These are phyloP conservation scores for Heterohyrax brucei DNA, from an alignment of 2,797 vertebrate genomes.

Conservation along the genomic window DNA sequence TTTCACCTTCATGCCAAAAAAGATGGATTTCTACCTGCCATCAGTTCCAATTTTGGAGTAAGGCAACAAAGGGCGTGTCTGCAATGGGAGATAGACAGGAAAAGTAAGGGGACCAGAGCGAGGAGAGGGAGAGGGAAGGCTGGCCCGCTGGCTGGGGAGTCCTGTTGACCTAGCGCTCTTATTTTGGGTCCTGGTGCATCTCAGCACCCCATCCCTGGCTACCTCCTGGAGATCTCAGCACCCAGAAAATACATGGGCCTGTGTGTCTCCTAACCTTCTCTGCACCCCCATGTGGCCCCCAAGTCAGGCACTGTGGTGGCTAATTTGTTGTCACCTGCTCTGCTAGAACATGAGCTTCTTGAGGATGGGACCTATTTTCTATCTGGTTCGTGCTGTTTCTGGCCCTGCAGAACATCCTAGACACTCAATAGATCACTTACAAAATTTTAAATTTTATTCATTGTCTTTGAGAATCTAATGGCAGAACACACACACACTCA, in stretches of 20 bases:
- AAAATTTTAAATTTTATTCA: neutral
- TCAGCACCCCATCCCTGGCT: neutral
- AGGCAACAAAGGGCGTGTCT: accelerated
- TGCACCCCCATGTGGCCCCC: neutral
- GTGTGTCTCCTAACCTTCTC: neutral
- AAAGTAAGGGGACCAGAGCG: neutral
- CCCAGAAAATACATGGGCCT: neutral
- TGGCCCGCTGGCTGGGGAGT: neutral
- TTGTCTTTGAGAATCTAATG: neutral
- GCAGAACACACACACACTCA: neutral
- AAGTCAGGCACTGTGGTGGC: accelerated
- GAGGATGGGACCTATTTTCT: too few species aligned
- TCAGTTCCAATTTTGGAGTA: neutral
- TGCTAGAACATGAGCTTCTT: neutral
- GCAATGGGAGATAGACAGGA: neutral
- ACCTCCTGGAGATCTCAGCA: neutral
- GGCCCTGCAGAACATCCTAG: accelerated
- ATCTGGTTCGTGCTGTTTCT: neutral
- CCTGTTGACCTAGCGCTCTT: neutral
- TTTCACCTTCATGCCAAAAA: neutral
- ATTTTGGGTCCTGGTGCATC: neutral
- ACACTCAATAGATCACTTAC: neutral
- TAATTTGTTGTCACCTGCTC: neutral
- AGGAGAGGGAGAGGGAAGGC: neutral
- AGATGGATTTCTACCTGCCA: neutral